Base-by-base conservation (phyloP, 2,888 invertebrate species). In the Andricus curvator region DNA sequence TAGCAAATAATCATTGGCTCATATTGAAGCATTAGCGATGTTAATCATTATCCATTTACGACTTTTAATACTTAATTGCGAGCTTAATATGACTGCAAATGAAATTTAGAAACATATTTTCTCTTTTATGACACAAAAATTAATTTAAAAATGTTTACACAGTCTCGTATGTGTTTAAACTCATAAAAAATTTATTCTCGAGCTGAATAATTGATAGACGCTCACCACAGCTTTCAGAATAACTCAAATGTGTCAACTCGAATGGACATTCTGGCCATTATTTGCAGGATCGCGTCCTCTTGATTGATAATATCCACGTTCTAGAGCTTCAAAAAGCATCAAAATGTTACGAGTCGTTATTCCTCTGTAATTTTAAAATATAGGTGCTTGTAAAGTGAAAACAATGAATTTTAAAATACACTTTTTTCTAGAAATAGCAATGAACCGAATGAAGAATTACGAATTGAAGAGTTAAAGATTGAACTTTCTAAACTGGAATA, bases 161-260 rank as follows among this genome's bases (percentile, higher is more conserved):
- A 13, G 62, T 62, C 4, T 62, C 9, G 25, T 13, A 4, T 8
- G 15, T 4, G 8, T 4, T 25, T 13, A 15, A 62, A 62, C 9
- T 25, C 22, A 22, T 8, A n/a, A 62, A 22, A 62, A 62, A 56
- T 15, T 11, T 15, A 62, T 62, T 62, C 25, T 56, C n/a, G 4
- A 15, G 25, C 4, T 62, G 62, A 62, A 62, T 62, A 62, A 62
- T 62, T 62, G 62, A 25, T 9, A 22, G 15, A 25, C 15, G 62
- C 25, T 62, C 4, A 62, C 62, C 62, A 11, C 62, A 62, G 62
- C 62, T 62, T 62, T 62, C 25, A 25, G 25, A 62, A 62, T 62
- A 62, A 25, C 22, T 62, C 62, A 62, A 62, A 62, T 25, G 25
- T 62, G 62, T 62, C 62, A 62, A 62, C 62, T 62, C 62, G 62